Evolutionary conservation across 2,888 invertebrate genomes (phyloP), one percentile per base, ranked within the genome.

Genomic region (Sarcophaga caerulescens): DNA sequence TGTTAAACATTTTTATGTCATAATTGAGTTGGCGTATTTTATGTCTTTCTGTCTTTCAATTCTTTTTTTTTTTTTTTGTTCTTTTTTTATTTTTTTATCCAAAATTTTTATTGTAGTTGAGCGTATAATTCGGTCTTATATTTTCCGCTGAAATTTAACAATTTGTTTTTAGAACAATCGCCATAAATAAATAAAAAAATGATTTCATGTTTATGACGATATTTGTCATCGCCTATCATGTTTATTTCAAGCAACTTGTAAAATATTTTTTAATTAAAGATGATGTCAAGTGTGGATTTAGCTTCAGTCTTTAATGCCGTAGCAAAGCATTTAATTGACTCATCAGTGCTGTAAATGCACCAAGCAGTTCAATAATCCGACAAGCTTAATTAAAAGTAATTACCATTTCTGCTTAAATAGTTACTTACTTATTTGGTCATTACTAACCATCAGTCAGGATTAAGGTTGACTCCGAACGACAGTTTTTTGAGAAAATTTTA

Each of bases 1-100:
- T 73, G 52, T 62, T 23, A 62, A 74, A 63, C 25, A 69, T 57
- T 68, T 45, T 74, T 74, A 62, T 74, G 69, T 79, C 83, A 84
- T 84, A 84, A 84, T 79, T 79, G 74, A 74, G 74, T 79, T 79
- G 83, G 83, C 83, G 83, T 84, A 76, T 82, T 59, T 71, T 82
- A 19, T 59, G 45, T 63, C 62, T 44, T 3, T 5, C 10, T 69
- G 52, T 57, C 65, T 65, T 62, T 44, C 11, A 10, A 8, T 71
- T 21, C 21, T 68, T 47, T 12, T 62, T 60, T 62, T 1, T 35
- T 10, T 35, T 35, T 35, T 35, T 35, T 35, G 35, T 35, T 35
- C 35, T 35, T 10, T 35, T 35, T 10, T 2, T 35, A 35, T 35
- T 35, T 35, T 35, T 35, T 35, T 35, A 35, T 35, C 10, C 10